Base-by-base conservation (phyloP, 2,113 vertebrate genomes). In the Cyprinodon tularosa region DNA sequence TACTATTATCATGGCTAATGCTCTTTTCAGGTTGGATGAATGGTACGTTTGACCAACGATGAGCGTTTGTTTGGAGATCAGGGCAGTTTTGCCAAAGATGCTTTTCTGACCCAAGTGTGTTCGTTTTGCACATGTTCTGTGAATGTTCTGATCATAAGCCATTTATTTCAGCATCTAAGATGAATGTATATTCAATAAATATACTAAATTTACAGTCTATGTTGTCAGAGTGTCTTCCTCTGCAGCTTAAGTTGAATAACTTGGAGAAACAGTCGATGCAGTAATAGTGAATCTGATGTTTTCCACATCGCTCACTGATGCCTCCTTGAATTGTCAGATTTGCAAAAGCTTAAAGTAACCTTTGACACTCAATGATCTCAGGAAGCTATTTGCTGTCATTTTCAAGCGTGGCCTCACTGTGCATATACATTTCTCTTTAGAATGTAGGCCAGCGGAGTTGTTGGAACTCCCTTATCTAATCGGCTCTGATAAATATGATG, bases 151-250 rank as follows among this genome's bases (percentile, higher is more conserved):
- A 87, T 86, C 76, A 86, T 81, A 88, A 89, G 84, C 85, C 84
- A 86, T 90, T 89, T 76, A 90, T 84, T 86, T 86, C 67, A 86
- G 66, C 82, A 85, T 81, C 77, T 75, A 76, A 81, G 76, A 77
- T 82, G 77, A 71, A 91, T 79, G 76, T 85, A 82, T 89, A 81
- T 89, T 88, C 72, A 93, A 91, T 91, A 91, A 93, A 92, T 67
- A 80, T 80, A 68, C 71, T 60, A 78, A 85, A 85, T 81, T 63
- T 50, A 74, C 50, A 37, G 8, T 6, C 6, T n/a, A 5, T 22
- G 4, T 71, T 72, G 63, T 75, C 37, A 45, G 15, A 9, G 11
- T 84, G 47, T 4, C 4, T 75, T 47, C 12, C 17, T 63, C 44
- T 12, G 37, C 10, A 37, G 3, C 5, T 13, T 73, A 17, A 38